These are phyloP conservation scores for Nerophis lumbriciformis DNA, from an alignment of 2,113 vertebrate genomes.

Conservation along the genomic window DNA sequence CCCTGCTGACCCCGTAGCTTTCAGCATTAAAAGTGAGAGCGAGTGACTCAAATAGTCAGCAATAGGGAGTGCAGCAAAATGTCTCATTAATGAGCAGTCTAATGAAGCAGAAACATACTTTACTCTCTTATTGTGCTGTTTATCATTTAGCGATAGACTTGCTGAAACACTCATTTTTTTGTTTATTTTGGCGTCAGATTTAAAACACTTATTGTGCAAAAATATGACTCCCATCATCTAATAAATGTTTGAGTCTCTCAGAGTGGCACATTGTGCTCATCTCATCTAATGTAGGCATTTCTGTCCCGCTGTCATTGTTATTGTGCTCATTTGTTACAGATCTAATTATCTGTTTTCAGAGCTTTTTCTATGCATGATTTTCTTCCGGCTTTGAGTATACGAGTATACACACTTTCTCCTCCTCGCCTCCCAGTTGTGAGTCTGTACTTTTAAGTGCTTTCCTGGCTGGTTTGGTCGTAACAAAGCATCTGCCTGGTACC, in stretches of 20 bases:
- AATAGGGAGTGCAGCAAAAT: slow-evolving; percentile 33
- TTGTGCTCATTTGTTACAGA: slow-evolving; percentile 57
- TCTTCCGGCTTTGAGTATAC: slow-evolving; percentile 15
- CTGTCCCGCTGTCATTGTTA: slow-evolving; percentile 50
- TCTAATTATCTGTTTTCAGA: slow-evolving; percentile 64
- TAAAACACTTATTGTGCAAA: slow-evolving; percentile 15
- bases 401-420: slow-evolving; percentile 2
- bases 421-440: slow-evolving; percentile 9
- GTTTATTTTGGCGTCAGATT: slow-evolving; percentile 27
- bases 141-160: slow-evolving; percentile 29
- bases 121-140: slow-evolving; percentile 36
- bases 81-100: slow-evolving; percentile 52
- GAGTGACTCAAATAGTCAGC: slow-evolving; percentile 45
- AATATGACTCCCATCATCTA: slow-evolving; percentile 32
- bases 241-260: slow-evolving; percentile 30
- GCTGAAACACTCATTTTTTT: slow-evolving; percentile 24
- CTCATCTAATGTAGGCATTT: slow-evolving; percentile 35
- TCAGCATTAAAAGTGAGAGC: slow-evolving; percentile 19
- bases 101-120: slow-evolving; percentile 49
- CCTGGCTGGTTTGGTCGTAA: slow-evolving; percentile 48
- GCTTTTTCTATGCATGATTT: slow-evolving; percentile 42
- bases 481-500: slow-evolving; percentile 58
- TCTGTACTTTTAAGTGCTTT: slow-evolving; percentile 48
- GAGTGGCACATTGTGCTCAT: slow-evolving; percentile 36
- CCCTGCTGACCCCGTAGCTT: slow-evolving; percentile 35